Conservation (phyloP, 1,140 invertebrate species). For the Cotesia glomerata region DNA sequence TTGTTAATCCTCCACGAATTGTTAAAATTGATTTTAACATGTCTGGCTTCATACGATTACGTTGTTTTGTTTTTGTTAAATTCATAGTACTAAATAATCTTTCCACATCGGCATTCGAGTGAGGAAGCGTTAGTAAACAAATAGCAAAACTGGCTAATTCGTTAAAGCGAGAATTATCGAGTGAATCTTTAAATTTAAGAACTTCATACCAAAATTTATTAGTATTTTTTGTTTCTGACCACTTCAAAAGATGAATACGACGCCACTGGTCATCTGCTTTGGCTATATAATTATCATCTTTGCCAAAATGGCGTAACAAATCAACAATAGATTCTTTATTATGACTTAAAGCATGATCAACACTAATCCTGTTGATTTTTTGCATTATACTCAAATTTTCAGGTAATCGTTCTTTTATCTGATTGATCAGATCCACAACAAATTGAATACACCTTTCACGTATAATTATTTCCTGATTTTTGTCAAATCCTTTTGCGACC, state of each 20-base stretch:
- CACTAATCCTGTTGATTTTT: conserved; percentile 1
- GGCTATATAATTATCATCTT: conserved; percentile 4
- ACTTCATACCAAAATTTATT: conserved; percentile 24
- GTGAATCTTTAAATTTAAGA: conserved; percentile 11
- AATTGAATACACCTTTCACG: conserved; percentile 15
- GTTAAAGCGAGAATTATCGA: neutral
- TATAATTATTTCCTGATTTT: neutral
- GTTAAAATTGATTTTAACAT: no score
- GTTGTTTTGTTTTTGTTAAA: neutral
- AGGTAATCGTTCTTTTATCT: neutral
- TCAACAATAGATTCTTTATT: conserved; percentile 19
- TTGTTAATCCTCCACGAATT: no score
- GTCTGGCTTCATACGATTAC: no score
- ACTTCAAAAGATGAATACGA: neutral
- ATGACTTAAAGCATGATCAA: conserved; percentile 16
- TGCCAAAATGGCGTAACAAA: neutral
- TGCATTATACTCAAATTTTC: neutral
- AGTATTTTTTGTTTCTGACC: neutral
- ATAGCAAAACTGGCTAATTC: neutral
- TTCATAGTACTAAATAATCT: neutral
- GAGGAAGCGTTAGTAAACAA: neutral
- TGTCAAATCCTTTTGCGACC: neutral
- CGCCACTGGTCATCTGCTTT: conserved; percentile 10
- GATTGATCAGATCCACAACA: neutral
- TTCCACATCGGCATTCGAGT: neutral